Evolutionary conservation across 2,888 invertebrate genomes (phyloP), one percentile per base, ranked within the genome.

Genomic region (Smittia sp.): DNA sequence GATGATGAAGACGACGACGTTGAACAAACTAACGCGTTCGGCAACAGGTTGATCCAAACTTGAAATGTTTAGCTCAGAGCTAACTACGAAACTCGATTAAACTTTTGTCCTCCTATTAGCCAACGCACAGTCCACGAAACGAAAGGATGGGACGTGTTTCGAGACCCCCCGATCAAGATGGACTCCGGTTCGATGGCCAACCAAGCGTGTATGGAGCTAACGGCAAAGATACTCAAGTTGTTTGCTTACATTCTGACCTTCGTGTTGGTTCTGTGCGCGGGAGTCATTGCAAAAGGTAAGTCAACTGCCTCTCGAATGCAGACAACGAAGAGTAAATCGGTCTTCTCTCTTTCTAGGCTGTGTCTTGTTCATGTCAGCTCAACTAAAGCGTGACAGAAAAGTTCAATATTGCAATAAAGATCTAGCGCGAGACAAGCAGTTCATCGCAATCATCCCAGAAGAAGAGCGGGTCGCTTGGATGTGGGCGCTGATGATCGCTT

Each of bases 81-180:
- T 11, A 46, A n/a, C 27, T 18, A 24, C n/a, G 24, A 58, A 7
- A 13, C 13, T 63, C 27, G 25, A 63, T 22, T 63, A 22, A 18
- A 22, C 9, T 22, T 63, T 63, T 11, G 13, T 46, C n/a, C 15
- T 46, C 11, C n/a, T 46, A 46, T 58, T 20, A 93, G 93, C 80
- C 90, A 90, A 83, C 86, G 93, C 79, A 92, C 92, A 75, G 89
- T 92, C 78, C 89, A 90, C 79, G 93, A 93, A 82, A 92, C 92
- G 78, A 94, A 94, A 89, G 92, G 91, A 88, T 97, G 97, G 97
- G 96, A 97, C 87, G 95, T 96, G 75, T 97, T 97, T 85, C 86
- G 95, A 80, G 91, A 94, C 82, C 91, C 95, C 77, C 96, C 96
- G 9, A 90, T 90, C 78, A 93, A 94, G 83, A 89, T 90, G 83